These are phyloP conservation scores for Drosophila neonasuta DNA, from an alignment of 2,888 invertebrate genomes.

Conservation along the genomic window DNA sequence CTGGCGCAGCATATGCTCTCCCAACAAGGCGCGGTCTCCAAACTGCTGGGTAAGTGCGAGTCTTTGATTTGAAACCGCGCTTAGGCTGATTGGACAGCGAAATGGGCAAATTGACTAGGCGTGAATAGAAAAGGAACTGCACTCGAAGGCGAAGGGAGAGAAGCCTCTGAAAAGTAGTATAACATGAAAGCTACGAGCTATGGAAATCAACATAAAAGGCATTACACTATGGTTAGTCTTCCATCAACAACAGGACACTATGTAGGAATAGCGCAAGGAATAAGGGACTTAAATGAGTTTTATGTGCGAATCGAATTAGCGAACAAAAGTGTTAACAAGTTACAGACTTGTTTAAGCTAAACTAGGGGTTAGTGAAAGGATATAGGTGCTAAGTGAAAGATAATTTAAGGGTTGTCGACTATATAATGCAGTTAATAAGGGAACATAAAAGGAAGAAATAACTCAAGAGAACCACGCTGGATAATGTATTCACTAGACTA, in stretches of 20 bases:
- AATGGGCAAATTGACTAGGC: background rate
- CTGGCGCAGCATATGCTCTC: slow-evolving; percentile 94
- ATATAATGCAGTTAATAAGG: background rate
- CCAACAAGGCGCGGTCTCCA: slow-evolving; percentile 95
- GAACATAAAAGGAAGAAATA: background rate
- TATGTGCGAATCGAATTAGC: background rate
- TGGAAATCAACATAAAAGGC: background rate
- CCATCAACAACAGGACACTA: background rate
- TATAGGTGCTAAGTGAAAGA: background rate
- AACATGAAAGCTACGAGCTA: background rate
- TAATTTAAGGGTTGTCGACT: background rate
- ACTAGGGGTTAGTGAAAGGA: too few species aligned
- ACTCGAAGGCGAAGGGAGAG: background rate
- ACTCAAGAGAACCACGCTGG: background rate
- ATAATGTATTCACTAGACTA: background rate
- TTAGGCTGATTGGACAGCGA: background rate
- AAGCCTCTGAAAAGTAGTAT: background rate
- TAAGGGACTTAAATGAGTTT: background rate
- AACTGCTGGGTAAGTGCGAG: slow-evolving; percentile 89
- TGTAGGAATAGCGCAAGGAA: background rate
- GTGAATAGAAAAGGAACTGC: background rate
- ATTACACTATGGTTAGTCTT: background rate
- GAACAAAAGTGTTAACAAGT: background rate
- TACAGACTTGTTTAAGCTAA: background rate
- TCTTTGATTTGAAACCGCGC: background rate